Evolutionary conservation across 2,797 vertebrate species (phyloP), one percentile per base, ranked within the genome.

Genomic region (Bradypus variegatus): DNA sequence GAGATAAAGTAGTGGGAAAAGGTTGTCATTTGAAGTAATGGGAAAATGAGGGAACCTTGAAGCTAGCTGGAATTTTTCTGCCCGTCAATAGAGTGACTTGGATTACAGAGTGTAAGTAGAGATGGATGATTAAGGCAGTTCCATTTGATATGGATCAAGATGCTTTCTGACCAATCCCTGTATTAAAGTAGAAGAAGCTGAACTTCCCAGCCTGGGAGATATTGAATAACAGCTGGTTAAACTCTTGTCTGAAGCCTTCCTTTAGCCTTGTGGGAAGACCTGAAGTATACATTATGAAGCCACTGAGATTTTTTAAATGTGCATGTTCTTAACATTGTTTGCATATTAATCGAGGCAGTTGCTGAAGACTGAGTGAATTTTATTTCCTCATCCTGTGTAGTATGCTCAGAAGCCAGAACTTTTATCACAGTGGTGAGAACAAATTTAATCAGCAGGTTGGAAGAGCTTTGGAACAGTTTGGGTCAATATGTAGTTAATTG

Each of bases 381-480:
- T 95, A 92, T 94, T 81, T 72, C 94, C 83, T 84, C 77, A 67
- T 95, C 91, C 92, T 93, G 94, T 94, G 83, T 73, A 92, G 89
- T 48, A 48, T 79, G 94, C 90, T 96, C 87, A 93, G 85, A 90
- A 96, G 95, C 96, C 94, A 95, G 95, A 96, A 96, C 95, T 96
- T 97, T 95, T 96, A 95, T 96, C 93, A 94, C 88, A 94, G 95
- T 95, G 95, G 93, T 92, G 93, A 96, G 95, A 96, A 90, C 95
- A 90, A 92, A 94, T 95, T 97, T 97, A 97, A 96, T 97, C 96
- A 97, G 95, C 90, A 94, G 92, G 91, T 96, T 95, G 72, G 87
- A 96, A 96, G 95, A 94, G 94, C 94, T 53, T 0, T 91, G 90
- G 95, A 95, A 86, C 72, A 60, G 19, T 95, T 96, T 27, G 94